Conservation (phyloP, 2,113 vertebrate genomes). For the Bothrops jararaca region DNA sequence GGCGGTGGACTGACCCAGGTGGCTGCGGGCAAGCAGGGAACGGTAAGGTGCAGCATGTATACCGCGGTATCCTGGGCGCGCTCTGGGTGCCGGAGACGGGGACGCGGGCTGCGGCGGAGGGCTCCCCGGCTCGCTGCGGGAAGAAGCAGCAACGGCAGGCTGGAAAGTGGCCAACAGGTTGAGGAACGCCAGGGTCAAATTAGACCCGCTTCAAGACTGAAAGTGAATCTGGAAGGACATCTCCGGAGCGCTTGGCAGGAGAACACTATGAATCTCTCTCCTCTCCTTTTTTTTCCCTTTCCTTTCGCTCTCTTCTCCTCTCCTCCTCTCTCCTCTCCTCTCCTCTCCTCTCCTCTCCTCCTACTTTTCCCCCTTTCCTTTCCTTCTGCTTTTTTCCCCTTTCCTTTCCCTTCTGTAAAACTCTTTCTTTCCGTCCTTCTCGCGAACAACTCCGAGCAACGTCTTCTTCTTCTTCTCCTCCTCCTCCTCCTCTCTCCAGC, state of each 20-base stretch:
- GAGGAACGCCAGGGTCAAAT: neutral
- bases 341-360: neutral
- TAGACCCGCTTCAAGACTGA: neutral
- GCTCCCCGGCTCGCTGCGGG: neutral
- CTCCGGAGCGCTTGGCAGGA: neutral
- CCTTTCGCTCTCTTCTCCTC: neutral
- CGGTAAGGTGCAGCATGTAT: slow-evolving; percentile 86
- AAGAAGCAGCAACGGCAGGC: neutral
- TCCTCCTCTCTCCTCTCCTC: neutral
- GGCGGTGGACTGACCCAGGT: slow-evolving; percentile 22
- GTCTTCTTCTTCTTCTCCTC: neutral
- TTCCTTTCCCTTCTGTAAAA: neutral
- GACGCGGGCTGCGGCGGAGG: neutral
- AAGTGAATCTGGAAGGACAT: neutral
- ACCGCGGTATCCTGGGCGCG: slow-evolving; percentile 63
- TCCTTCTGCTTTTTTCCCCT: neutral
- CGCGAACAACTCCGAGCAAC: neutral
- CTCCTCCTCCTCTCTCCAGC: neutral
- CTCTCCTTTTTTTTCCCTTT: too few species aligned
- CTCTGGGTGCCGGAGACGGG: slow-evolving; percentile 33
- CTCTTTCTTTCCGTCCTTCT: neutral
- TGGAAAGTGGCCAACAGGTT: neutral
- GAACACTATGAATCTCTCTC: neutral
- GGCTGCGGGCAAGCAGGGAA: slow-evolving; percentile 55
- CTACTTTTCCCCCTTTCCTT: neutral